A percentile compares a stretch with the other conserved stretches of the same genome.
Conservation (phyloP, 2,113 vertebrate species). For the Daphoenositta chrysoptera region DNA sequence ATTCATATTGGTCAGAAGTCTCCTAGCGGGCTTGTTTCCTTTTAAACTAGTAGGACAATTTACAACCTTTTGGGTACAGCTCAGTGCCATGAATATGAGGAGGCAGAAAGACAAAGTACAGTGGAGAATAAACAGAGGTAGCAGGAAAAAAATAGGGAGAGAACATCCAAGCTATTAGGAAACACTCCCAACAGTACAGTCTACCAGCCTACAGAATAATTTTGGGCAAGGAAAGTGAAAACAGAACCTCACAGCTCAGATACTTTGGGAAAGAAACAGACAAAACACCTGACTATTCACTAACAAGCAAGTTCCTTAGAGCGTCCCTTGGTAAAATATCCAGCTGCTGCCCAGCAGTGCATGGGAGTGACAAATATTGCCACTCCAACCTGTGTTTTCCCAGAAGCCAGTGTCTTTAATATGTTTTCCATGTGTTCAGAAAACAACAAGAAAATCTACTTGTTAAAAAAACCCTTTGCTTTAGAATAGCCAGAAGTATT, state of each 20-base stretch:
- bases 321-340: background rate
- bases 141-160: background rate
- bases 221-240: background rate
- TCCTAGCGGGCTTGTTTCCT: background rate
- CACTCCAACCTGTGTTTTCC: background rate
- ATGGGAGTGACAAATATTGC: background rate
- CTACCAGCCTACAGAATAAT: background rate
- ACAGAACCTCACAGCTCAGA: background rate
- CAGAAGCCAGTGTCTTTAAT: background rate
- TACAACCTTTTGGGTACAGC: background rate
- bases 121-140: background rate
- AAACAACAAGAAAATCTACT: background rate
- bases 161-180: background rate
- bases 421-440: background rate
- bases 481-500: background rate
- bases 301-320: background rate
- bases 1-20: constrained; percentile 37
- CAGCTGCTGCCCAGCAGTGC: background rate
- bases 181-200: background rate
- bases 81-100: background rate
- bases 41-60: background rate
- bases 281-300: background rate
- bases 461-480: background rate
- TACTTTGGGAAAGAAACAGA: background rate
- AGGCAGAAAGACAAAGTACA: background rate